Evolutionary conservation across 2,797 vertebrate genomes (phyloP).

Genomic region (Sebastes iracundus): DNA sequence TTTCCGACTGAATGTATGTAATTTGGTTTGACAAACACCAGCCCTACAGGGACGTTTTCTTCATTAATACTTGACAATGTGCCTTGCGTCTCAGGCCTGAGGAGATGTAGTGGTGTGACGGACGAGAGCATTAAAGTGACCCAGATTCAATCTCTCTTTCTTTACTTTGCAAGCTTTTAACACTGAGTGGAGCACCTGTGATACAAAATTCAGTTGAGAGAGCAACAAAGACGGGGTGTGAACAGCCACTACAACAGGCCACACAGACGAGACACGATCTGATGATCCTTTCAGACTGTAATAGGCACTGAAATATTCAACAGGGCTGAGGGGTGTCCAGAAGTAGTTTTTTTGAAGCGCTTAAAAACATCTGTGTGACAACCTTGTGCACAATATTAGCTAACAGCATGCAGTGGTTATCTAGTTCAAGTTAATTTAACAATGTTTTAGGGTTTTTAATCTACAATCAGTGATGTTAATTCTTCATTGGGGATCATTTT

Average conservation of each 20-base stretch:
- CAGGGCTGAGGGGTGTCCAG: slow-evolving; percentile 1
- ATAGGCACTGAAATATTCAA: slow-evolving; percentile 60
- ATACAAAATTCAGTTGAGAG: slow-evolving; percentile 75
- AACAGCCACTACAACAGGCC: slow-evolving; percentile 64
- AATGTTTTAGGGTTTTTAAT: background rate
- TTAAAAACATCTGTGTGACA: background rate
- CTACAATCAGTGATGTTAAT: background rate
- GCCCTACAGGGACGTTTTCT: slow-evolving; percentile 77
- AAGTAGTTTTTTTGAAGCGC: background rate
- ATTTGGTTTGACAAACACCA: slow-evolving; percentile 85
- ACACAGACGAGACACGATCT: slow-evolving; percentile 39
- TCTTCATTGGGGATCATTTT: background rate
- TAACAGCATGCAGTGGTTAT: background rate
- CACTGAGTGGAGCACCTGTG: slow-evolving; percentile 73
- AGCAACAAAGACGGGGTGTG: slow-evolving; percentile 60
- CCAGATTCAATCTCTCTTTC: slow-evolving; percentile 81
- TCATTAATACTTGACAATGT: slow-evolving; percentile 87
- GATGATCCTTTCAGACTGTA: slow-evolving; percentile 47
- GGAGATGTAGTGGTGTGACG: slow-evolving; percentile 75
- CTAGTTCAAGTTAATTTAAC: background rate
- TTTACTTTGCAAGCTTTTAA: slow-evolving; percentile 76
- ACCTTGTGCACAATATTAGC: background rate
- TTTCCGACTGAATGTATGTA: slow-evolving; percentile 82
- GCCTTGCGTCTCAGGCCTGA: slow-evolving; percentile 72
- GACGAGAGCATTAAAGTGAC: slow-evolving; percentile 80